A percentile compares a stretch with the other conserved stretches of the same genome.
These are phyloP conservation scores for Pseudococcus viburni DNA, from an alignment of 2,888 invertebrate species.

Conservation along the genomic window DNA sequence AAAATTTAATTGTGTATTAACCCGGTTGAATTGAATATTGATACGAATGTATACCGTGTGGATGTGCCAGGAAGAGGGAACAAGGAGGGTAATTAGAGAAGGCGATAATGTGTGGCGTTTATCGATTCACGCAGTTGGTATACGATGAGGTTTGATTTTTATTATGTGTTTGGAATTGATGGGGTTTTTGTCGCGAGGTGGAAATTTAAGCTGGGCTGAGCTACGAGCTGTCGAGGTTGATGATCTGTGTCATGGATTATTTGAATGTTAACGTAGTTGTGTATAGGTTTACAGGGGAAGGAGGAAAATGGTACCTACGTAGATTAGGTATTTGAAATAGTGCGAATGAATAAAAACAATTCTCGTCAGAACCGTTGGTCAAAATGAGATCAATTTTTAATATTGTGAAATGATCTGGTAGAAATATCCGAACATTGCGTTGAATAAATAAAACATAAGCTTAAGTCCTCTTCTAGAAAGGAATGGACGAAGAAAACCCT, in stretches of 20 bases:
- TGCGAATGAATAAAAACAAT: no score
- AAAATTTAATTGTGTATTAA: not conserved
- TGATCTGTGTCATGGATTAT: not conserved
- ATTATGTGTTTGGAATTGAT: not conserved
- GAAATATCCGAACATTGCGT: no score
- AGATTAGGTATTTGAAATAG: no score
- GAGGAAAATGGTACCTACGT: no score
- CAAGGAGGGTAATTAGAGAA: slow-evolving; percentile 17
- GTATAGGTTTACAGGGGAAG: no score
- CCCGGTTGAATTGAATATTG: slow-evolving; percentile 2
- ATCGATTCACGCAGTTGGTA: not conserved
- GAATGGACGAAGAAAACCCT: no score
- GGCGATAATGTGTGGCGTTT: slow-evolving; percentile 26
- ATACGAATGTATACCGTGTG: not conserved
- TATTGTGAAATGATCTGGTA: no score
- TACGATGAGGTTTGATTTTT: slow-evolving; percentile 19
- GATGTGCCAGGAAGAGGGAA: no score
- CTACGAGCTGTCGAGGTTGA: not conserved
- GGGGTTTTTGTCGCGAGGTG: not conserved
- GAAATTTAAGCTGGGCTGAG: not conserved
- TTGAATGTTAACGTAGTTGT: not conserved
- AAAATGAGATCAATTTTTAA: no score
- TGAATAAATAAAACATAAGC: no score
- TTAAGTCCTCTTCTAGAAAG: no score
- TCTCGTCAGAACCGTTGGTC: no score